These are phyloP conservation scores for Cryptotis parvus DNA, from an alignment of 2,113 vertebrate species.

Conservation along the genomic window DNA sequence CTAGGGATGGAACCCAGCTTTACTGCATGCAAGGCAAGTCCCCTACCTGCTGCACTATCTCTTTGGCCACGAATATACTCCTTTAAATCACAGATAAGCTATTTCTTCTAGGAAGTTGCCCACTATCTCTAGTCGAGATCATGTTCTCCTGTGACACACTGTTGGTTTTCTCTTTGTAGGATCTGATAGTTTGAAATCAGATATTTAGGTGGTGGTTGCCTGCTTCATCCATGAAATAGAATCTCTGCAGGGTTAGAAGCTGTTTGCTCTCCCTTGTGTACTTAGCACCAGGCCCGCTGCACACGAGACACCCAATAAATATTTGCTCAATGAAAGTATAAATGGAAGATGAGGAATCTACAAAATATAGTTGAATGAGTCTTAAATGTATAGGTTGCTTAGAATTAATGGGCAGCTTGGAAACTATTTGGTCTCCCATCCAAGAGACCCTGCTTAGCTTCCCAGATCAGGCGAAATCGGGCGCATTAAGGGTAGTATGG, in stretches of 20 bases:
- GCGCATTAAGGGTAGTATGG: too few relatives aligned
- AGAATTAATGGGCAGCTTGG: constrained; percentile 76
- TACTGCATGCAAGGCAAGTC: too few relatives aligned
- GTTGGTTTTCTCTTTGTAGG: neutral
- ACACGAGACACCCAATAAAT: neutral
- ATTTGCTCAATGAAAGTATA: neutral
- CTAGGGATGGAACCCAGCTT: too few relatives aligned
- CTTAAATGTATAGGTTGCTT: constrained; percentile 72
- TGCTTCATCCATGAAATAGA: neutral
- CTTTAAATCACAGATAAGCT: neutral
- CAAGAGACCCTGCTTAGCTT: too few relatives aligned
- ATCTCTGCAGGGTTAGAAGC: neutral
- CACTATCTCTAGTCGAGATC: neutral
- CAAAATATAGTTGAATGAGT: constrained; percentile 76
- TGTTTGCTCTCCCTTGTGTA: neutral
- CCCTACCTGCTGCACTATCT: too few relatives aligned
- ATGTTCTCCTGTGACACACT: neutral
- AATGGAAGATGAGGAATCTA: neutral
- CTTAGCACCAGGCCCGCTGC: neutral
- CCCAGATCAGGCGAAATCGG: too few relatives aligned
- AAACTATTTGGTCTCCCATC: too few relatives aligned
- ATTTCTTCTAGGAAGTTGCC: constrained; percentile 9
- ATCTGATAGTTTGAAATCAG: constrained; percentile 17
- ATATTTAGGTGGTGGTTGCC: neutral
- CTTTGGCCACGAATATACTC: neutral